Conservation (phyloP, 2,797 vertebrate genomes). For the Hypotaenidia philippensis region DNA sequence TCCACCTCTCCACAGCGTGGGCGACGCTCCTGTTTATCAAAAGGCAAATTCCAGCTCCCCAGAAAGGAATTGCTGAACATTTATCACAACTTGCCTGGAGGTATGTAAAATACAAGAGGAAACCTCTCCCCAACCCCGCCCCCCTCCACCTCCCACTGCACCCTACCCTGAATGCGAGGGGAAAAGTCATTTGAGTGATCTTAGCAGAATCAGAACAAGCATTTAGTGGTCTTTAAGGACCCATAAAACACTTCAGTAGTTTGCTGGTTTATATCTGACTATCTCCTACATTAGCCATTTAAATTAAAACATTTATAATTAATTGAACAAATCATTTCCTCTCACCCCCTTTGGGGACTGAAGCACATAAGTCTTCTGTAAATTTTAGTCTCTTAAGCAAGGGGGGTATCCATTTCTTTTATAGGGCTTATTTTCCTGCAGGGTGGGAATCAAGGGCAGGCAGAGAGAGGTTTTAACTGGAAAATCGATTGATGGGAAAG, state of each 20-base stretch:
- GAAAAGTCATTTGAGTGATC: constrained; percentile 25
- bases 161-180: neutral
- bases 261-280: constrained; percentile 58
- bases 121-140: neutral
- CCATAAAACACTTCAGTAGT: constrained; percentile 57
- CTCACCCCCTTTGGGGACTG: neutral
- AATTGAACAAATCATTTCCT: constrained; percentile 73
- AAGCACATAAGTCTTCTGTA: neutral
- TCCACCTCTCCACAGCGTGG: fast-evolving
- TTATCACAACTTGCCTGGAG: constrained; percentile 2
- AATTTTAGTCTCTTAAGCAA: constrained; percentile 50
- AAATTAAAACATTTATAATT: constrained; percentile 78
- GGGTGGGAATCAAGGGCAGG: constrained; percentile 51
- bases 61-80: neutral
- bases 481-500: constrained; percentile 55
- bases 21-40: neutral
- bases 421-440: constrained; percentile 14
- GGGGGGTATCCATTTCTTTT: constrained; percentile 5
- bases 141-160: neutral
- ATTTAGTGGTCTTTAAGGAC: constrained; percentile 61
- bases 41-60: neutral
- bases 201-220: constrained; percentile 38
- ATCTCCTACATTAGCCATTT: constrained; percentile 65
- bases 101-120: constrained; percentile 29
- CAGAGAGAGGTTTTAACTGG: constrained; percentile 28